Percentiles rank a stretch among this genome's conserved stretches.
These are phyloP conservation scores for Urocyon cinereoargenteus DNA, from an alignment of 2,797 vertebrate genomes.

Conservation along the genomic window DNA sequence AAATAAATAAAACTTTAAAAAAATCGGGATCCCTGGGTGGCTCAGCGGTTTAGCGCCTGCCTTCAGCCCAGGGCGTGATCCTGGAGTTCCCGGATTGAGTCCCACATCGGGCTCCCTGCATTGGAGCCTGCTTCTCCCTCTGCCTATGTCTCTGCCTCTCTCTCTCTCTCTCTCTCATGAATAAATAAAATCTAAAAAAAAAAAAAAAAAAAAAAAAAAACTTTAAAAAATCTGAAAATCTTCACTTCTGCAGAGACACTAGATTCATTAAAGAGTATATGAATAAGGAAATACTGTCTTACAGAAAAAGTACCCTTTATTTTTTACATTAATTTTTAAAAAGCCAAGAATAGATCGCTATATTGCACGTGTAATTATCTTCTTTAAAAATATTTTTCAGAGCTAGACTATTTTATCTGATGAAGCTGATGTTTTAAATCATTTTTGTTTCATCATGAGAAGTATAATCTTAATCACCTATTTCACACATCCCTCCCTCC, in stretches of 20 bases:
- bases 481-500: neutral
- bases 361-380: neutral
- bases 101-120: no score
- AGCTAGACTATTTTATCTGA: neutral
- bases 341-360: neutral
- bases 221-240: neutral
- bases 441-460: neutral
- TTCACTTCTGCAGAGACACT: neutral
- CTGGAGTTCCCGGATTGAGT: no score
- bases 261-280: neutral
- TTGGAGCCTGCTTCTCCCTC: no score
- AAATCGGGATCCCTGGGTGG: no score
- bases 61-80: no score
- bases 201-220: neutral
- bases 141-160: no score
- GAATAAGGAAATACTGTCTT: neutral
- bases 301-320: neutral
- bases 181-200: no score
- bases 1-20: neutral
- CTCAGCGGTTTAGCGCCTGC: no score
- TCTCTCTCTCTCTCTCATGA: no score
- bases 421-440: neutral
- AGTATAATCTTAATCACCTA: neutral
- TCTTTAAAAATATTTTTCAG: neutral
- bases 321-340: neutral